Conservation (phyloP, 2,888 invertebrate genomes). For the Cenopis cana region DNA sequence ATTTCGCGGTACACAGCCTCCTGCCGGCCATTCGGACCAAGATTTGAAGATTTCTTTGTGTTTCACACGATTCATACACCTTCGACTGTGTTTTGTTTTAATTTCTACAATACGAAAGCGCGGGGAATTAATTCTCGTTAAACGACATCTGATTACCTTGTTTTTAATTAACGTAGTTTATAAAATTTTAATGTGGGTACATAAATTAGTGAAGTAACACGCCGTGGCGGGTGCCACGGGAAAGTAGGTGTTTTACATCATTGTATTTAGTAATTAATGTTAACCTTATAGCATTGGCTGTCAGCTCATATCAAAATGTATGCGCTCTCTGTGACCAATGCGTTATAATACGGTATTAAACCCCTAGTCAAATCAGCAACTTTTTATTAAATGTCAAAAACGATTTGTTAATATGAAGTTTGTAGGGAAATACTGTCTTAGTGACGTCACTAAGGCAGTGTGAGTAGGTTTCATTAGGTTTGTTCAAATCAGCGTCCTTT, state of each 20-base stretch:
- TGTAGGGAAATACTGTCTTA: too few species aligned
- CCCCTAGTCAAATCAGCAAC: too few species aligned
- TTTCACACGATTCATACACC: constrained; percentile 68
- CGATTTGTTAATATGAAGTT: too few species aligned
- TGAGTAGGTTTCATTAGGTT: too few species aligned
- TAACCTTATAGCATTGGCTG: constrained; percentile 18
- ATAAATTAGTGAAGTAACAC: constrained; percentile 39
- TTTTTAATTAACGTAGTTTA: constrained; percentile 30
- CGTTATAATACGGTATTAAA: too few species aligned
- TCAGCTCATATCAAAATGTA: constrained; percentile 9
- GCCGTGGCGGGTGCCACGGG: constrained; percentile 37
- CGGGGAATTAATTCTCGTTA: constrained; percentile 26
- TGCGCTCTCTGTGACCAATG: constrained; percentile 23
- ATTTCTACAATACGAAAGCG: constrained; percentile 23
- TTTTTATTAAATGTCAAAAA: too few species aligned
- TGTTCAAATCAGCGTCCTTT: too few species aligned
- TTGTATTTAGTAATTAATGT: constrained; percentile 41
- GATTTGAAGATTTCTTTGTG: constrained; percentile 77
- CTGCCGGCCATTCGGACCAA: constrained; percentile 66
- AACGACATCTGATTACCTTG: constrained; percentile 26
- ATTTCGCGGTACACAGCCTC: constrained; percentile 71
- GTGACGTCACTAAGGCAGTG: too few species aligned
- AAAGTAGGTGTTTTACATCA: constrained; percentile 35
- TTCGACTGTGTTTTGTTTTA: constrained; percentile 32
- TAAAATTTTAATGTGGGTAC: constrained; percentile 32